These are phyloP conservation scores for Colletes latitarsis DNA, from an alignment of 1,140 invertebrate genomes.

Conservation along the genomic window DNA sequence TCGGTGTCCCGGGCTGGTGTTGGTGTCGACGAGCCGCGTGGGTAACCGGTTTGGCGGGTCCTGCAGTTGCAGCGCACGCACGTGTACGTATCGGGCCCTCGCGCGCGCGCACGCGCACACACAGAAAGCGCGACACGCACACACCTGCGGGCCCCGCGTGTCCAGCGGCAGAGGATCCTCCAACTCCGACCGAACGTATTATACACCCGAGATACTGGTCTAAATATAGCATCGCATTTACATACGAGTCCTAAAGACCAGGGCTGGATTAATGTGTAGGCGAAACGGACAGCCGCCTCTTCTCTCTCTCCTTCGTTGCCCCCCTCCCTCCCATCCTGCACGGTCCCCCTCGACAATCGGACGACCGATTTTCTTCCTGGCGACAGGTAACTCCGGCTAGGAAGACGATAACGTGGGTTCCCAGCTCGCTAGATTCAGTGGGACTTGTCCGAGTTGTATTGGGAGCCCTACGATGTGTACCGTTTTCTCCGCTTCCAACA, in stretches of 20 bases:
- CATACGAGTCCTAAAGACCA: slow-evolving; percentile 79
- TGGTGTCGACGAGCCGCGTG: slow-evolving; percentile 75
- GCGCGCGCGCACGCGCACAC: slow-evolving; percentile 44
- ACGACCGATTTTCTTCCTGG: slow-evolving; percentile 46
- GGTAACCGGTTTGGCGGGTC: slow-evolving; percentile 80
- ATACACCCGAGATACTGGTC: slow-evolving; percentile 76
- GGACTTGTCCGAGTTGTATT: no score
- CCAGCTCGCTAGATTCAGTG: background rate
- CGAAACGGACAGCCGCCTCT: slow-evolving; percentile 65
- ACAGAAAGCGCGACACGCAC: slow-evolving; percentile 38
- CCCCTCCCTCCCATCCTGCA: background rate
- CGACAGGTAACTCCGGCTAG: slow-evolving; percentile 50
- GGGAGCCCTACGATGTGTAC: background rate
- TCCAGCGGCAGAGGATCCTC: slow-evolving; percentile 59
- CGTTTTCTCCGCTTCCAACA: no score
- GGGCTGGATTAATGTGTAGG: slow-evolving; percentile 79
- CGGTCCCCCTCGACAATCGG: slow-evolving; percentile 5
- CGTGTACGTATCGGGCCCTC: slow-evolving; percentile 62
- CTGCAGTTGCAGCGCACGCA: slow-evolving; percentile 77
- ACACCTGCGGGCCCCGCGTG: slow-evolving; percentile 27
- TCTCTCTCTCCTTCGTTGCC: slow-evolving; percentile 1
- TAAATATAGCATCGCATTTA: slow-evolving; percentile 80
- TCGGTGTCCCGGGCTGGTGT: slow-evolving; percentile 70
- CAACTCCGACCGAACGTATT: slow-evolving; percentile 69
- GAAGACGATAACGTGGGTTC: background rate